Evolutionary conservation across 2,797 vertebrate genomes (phyloP), one percentile per base, ranked within the genome.

Genomic region (Centropyge bicolor): DNA sequence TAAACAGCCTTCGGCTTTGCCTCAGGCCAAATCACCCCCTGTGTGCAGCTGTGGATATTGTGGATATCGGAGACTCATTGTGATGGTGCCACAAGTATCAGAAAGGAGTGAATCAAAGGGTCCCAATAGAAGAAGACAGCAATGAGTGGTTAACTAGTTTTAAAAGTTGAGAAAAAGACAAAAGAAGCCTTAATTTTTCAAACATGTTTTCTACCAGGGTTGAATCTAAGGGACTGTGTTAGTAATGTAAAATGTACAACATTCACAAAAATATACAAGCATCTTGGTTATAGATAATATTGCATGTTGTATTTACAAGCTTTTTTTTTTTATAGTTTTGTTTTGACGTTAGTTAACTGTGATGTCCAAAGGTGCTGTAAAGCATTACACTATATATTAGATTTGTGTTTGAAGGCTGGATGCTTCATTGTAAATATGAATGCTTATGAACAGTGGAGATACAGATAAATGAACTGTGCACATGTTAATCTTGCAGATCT

Each of bases 1-100:
- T 75, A 92, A 91, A 93, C 83, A 91, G 76, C 81, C 82, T 82
- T 81, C 79, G 80, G 84, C 87, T 78, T 71, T 69, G 83, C 89
- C 86, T 72, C 60, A 16, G 87, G 90, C 74, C 82, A 80, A 77
- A 84, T 85, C 74, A 52, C 49, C 64, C 69, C 82, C 69, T 67
- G 68, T 49, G 76, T 77, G 80, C 0, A 0, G 66, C 49, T 70
- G 66, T 48, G 40, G 85, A 54, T 86, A 78, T 57, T 79, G 70
- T 57, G 20, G 68, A 66, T 63, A 81, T 80, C 71, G 45, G 80
- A 66, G 41, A 59, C 52, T 79, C 63, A 67, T 64, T 35, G 70
- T 54, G 62, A 52, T 14, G 55, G 43, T 54, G 40, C 74, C 38
- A 69, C 68, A 60, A 74, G 62, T 35, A 70, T 67, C 49, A 64